phyloP scores from a whole-genome alignment of 1,140 invertebrate genomes.

The Brachionus rubens region DNA sequence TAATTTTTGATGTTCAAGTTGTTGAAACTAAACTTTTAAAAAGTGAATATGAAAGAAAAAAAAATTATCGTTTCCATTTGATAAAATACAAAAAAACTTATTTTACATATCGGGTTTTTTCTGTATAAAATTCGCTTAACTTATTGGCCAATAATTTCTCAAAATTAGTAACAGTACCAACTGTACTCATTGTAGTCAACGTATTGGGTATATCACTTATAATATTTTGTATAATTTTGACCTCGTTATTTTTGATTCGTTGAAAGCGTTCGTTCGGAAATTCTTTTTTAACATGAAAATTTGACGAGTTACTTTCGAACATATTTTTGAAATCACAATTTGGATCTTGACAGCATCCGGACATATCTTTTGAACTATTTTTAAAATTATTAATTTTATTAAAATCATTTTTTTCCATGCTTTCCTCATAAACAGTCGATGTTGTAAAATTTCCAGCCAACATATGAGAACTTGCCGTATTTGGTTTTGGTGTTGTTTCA shows the following conservation, averaged over 20 bases:
- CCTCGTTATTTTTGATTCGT: slow-evolving; percentile 35
- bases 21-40: not conserved
- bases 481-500: not conserved
- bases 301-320: not conserved
- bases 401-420: slow-evolving; percentile 13
- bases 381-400: not conserved
- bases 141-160: slow-evolving; percentile 31
- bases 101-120: slow-evolving; percentile 39
- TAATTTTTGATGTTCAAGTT: slow-evolving; percentile 3
- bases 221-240: slow-evolving; percentile 29
- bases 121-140: slow-evolving; percentile 39
- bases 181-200: slow-evolving; percentile 15
- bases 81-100: not conserved
- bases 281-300: slow-evolving; percentile 27
- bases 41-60: not conserved
- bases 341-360: slow-evolving; percentile 21
- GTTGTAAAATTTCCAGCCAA: not conserved
- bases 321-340: slow-evolving; percentile 8
- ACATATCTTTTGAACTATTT: not conserved
- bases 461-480: not conserved
- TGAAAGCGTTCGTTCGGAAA: slow-evolving; percentile 24
- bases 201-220: slow-evolving; percentile 34
- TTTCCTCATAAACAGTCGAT: not conserved
- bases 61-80: not conserved
- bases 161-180: slow-evolving; percentile 15